phyloP scores from a whole-genome alignment of 2,888 invertebrate species.

The Leptura quadrifasciata region DNA sequence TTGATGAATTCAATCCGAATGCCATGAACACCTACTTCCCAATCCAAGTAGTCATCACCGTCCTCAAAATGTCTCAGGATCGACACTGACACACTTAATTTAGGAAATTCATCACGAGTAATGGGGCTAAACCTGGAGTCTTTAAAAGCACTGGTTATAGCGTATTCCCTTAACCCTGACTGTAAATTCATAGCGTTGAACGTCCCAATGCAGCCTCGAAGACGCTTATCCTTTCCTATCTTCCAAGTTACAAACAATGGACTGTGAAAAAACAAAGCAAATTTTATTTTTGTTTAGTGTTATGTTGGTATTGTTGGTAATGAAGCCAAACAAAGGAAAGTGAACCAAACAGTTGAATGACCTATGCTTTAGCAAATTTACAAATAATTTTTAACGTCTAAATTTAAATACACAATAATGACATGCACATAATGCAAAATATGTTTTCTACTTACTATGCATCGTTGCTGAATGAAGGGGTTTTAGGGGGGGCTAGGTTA shows the following conservation, averaged over 20 bases:
- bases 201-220: constrained; percentile 99
- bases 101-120: constrained; percentile 92
- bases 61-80: constrained; percentile 98
- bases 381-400: constrained; percentile 6
- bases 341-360: constrained; percentile 66
- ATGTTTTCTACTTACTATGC: constrained; percentile 87
- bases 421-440: constrained; percentile 4
- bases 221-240: constrained; percentile 94
- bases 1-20: constrained; percentile 98
- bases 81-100: constrained; percentile 95
- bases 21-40: constrained; percentile 98
- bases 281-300: constrained; percentile 35
- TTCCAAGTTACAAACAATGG: constrained; percentile 99
- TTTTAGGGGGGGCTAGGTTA: constrained; percentile 92
- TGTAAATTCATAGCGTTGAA: constrained; percentile 98
- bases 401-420: constrained; percentile 11
- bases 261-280: constrained; percentile 74
- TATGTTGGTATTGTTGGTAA: constrained; percentile 28
- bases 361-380: constrained; percentile 54
- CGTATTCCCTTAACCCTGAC: constrained; percentile 95
- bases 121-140: constrained; percentile 98
- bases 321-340: constrained; percentile 60
- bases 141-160: constrained; percentile 97
- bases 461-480: constrained; percentile 95
- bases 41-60: constrained; percentile 95